Conservation (phyloP, 1,140 invertebrate genomes). For the Bombus huntii region DNA sequence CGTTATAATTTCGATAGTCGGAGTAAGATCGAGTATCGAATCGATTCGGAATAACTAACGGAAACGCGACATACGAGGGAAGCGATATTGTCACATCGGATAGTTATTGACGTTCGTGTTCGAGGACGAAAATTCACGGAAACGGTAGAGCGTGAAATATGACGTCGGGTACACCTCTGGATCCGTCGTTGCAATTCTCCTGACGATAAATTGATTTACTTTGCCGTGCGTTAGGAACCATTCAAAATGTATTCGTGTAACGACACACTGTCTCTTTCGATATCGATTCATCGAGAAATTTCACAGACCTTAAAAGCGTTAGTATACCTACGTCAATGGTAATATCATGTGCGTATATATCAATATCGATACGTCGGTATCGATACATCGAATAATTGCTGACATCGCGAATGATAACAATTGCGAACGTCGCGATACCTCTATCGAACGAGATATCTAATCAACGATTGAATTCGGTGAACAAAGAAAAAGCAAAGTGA, state of each 20-base stretch:
- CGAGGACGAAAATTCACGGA: constrained; percentile 53
- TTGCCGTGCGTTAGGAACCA: constrained; percentile 16
- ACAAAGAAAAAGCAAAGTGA: background rate
- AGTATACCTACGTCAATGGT: background rate
- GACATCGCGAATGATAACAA: background rate
- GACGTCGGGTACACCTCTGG: constrained; percentile 56
- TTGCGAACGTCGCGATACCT: background rate
- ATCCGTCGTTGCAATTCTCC: constrained; percentile 50
- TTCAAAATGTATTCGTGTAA: constrained; percentile 11
- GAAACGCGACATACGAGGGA: constrained; percentile 23
- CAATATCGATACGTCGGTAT: background rate
- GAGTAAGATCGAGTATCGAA: constrained; percentile 34
- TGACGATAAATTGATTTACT: constrained; percentile 45
- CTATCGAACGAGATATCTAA: background rate
- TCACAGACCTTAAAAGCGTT: background rate
- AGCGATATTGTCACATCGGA: constrained; percentile 62
- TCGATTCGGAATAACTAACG: constrained; percentile 48
- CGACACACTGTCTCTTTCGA: constrained; percentile 34
- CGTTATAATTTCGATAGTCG: constrained; percentile 33
- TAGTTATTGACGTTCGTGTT: constrained; percentile 59
- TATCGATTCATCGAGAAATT: constrained; percentile 33
- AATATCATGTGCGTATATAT: background rate
- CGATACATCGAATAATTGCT: background rate
- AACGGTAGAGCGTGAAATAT: constrained; percentile 59
- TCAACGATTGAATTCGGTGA: background rate